Percentiles rank a stretch among this genome's conserved stretches.
Evolutionary conservation across 2,888 invertebrate genomes (phyloP).

Genomic region (Drosophila monieri): DNA sequence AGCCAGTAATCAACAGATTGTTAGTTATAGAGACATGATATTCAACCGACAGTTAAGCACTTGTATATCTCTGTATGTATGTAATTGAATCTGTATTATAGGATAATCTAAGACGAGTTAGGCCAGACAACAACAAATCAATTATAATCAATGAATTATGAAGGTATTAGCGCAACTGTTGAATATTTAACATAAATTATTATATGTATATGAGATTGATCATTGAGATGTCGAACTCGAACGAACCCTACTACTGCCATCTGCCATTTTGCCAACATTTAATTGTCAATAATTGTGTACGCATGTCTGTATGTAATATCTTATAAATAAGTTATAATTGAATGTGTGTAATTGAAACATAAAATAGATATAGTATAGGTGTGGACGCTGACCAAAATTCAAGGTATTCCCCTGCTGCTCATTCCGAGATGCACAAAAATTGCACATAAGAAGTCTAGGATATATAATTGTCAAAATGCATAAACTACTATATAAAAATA

Average conservation of each 20-base stretch:
- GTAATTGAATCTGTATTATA: constrained; percentile 52
- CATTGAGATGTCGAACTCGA: constrained; percentile 24
- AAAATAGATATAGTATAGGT: constrained; percentile 8
- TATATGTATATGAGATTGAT: constrained; percentile 34
- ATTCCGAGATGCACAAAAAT: constrained; percentile 22
- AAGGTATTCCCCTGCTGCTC: constrained; percentile 30
- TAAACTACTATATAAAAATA: constrained; percentile 1
- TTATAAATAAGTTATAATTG: constrained; percentile 7
- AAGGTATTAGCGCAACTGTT: constrained; percentile 32
- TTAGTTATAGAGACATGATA: constrained; percentile 21
- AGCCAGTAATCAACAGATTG: too few species aligned
- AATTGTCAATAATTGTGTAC: constrained; percentile 62
- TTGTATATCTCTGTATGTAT: constrained; percentile 55
- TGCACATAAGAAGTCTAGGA: constrained; percentile 22
- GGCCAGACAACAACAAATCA: constrained; percentile 34
- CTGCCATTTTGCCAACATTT: constrained; percentile 70
- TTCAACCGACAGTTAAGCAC: constrained; percentile 41
- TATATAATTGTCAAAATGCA: constrained; percentile 21
- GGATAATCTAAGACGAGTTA: constrained; percentile 31
- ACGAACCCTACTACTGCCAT: constrained; percentile 53
- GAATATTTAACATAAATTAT: constrained; percentile 26
- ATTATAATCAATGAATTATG: constrained; percentile 34
- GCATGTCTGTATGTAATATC: constrained; percentile 37
- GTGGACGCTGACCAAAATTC: constrained; percentile 31
- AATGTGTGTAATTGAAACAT: constrained; percentile 20